phyloP scores from a whole-genome alignment of 1,140 invertebrate genomes.

The Lordiphosa stackelbergi region DNA sequence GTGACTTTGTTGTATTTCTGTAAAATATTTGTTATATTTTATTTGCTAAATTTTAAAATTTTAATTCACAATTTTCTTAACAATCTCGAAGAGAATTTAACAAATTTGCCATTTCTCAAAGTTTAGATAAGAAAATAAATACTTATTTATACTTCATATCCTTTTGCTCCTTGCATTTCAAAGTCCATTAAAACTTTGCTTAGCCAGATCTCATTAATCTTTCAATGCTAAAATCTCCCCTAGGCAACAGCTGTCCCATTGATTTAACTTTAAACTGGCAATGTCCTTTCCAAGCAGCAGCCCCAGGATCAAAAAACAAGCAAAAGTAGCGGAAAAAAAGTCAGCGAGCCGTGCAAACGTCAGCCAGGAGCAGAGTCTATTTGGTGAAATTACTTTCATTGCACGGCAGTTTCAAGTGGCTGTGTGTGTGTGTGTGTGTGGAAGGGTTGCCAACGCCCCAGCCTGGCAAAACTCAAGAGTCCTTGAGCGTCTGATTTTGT shows the following conservation, averaged over 20 bases:
- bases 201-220: slow-evolving; percentile 13
- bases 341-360: slow-evolving; percentile 39
- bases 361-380: slow-evolving; percentile 45
- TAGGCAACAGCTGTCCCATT: slow-evolving; percentile 12
- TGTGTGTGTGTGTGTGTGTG: slow-evolving; percentile 24
- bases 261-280: slow-evolving; percentile 10
- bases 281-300: slow-evolving; percentile 18
- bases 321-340: slow-evolving; percentile 13
- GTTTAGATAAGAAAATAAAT: too few relatives aligned
- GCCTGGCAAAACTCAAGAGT: slow-evolving; percentile 52
- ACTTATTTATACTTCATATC: too few relatives aligned
- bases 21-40: too few relatives aligned
- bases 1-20: too few relatives aligned
- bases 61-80: too few relatives aligned
- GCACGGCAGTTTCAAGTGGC: slow-evolving; percentile 60
- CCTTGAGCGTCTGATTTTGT: slow-evolving; percentile 75
- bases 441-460: slow-evolving; percentile 19
- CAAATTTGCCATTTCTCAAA: too few relatives aligned
- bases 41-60: too few relatives aligned
- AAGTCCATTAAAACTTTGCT: slow-evolving; percentile 4
- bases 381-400: slow-evolving; percentile 74
- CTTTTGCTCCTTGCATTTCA: neutral
- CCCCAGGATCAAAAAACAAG: slow-evolving; percentile 14
- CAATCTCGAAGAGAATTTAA: too few relatives aligned
- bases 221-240: slow-evolving; percentile 5